Evolutionary conservation across 2,888 invertebrate species (phyloP).

Genomic region (Oligia strigilis): DNA sequence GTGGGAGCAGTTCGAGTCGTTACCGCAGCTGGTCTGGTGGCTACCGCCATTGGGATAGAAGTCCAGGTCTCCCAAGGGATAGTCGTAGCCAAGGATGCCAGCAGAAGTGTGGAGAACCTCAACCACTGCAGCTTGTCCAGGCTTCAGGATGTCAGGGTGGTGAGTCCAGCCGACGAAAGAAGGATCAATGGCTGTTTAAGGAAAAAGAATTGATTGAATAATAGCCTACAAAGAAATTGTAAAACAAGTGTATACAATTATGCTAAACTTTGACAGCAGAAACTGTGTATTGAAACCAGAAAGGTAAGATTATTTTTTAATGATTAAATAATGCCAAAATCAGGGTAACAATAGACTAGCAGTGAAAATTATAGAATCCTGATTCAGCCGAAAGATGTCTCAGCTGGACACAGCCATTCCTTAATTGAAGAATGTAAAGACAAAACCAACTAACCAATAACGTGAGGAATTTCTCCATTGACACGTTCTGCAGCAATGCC

Average conservation of each 20-base stretch:
- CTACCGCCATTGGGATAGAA: conserved; percentile 86
- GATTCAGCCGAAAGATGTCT: neutral
- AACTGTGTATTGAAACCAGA: neutral
- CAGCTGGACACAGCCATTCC: neutral
- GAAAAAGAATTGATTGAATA: neutral
- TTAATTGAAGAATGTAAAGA: neutral
- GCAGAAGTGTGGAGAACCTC: conserved; percentile 85
- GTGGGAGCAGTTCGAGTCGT: conserved; percentile 77
- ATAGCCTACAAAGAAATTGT: too few relatives aligned
- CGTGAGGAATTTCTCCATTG: conserved; percentile 75
- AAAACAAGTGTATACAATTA: too few relatives aligned
- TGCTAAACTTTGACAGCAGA: neutral
- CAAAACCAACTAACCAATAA: conserved; percentile 77
- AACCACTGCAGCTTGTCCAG: conserved; percentile 79
- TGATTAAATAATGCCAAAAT: neutral
- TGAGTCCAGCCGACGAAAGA: conserved; percentile 85
- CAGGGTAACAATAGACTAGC: neutral
- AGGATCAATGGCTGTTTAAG: conserved; percentile 83
- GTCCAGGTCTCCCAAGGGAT: conserved; percentile 82
- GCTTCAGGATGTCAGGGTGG: conserved; percentile 76
- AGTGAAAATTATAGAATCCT: neutral
- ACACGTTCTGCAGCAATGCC: conserved; percentile 82
- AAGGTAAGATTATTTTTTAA: too few relatives aligned
- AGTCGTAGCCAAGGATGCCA: conserved; percentile 81
- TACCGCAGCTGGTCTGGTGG: conserved; percentile 79